Evolutionary conservation across 2,113 vertebrate species (phyloP).

Genomic region (Merops nubicus): DNA sequence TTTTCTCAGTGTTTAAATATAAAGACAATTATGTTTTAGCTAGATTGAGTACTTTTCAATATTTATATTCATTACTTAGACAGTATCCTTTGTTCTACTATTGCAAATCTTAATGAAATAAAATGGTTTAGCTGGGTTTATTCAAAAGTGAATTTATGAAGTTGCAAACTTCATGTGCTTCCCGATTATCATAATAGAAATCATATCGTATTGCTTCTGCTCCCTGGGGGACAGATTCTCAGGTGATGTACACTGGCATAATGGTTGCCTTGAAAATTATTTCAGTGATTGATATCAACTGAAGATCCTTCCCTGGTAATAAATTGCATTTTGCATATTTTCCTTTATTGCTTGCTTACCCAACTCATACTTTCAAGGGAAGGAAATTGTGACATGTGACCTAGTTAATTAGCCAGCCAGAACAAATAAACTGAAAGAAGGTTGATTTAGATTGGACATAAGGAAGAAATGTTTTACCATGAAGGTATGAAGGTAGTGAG

Average conservation of each 20-base stretch:
- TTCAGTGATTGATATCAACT: background rate
- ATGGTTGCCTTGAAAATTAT: background rate
- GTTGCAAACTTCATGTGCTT: background rate
- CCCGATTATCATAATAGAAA: background rate
- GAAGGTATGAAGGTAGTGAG: accelerated
- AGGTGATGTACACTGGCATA: background rate
- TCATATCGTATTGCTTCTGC: background rate
- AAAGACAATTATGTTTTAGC: background rate
- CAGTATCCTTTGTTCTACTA: background rate
- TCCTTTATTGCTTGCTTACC: background rate
- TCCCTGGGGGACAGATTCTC: background rate
- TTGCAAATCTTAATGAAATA: background rate
- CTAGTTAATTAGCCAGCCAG: background rate
- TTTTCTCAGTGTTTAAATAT: background rate
- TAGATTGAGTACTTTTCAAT: background rate
- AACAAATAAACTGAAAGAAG: background rate
- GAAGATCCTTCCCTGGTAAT: background rate
- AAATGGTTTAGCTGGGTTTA: background rate
- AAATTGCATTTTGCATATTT: background rate
- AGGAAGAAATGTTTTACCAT: background rate
- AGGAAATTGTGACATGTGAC: background rate
- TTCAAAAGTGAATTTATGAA: background rate
- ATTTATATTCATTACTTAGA: background rate
- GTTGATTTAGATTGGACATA: background rate
- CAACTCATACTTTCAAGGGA: background rate